A percentile compares a stretch with the other conserved stretches of the same genome.
phyloP scores from a whole-genome alignment of 2,888 invertebrate genomes.

The Eilema depressum region DNA sequence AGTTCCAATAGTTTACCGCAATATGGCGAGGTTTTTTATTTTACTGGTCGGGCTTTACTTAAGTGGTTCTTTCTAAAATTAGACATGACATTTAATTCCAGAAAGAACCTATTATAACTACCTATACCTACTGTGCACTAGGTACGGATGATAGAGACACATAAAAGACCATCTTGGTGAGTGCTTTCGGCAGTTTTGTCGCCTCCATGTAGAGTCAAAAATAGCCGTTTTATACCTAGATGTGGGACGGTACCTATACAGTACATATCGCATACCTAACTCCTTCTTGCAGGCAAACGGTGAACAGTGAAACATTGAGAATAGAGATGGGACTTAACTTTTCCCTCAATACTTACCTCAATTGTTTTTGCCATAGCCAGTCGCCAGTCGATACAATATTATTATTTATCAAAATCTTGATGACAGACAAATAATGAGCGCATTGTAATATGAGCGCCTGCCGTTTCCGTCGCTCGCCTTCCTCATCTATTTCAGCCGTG shows the following conservation, averaged over 20 bases:
- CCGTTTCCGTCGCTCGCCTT: conserved; percentile 93
- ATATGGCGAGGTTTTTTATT: too few species aligned
- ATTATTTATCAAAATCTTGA: conserved; percentile 91
- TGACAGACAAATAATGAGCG: conserved; percentile 95
- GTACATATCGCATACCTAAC: background rate
- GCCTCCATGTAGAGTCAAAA: background rate
- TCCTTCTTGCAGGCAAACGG: too few species aligned
- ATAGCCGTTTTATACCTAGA: too few species aligned
- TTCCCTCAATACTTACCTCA: conserved; percentile 86
- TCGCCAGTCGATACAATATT: conserved; percentile 89
- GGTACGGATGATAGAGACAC: background rate
- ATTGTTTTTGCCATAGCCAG: conserved; percentile 98
- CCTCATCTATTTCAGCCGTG: conserved; percentile 83
- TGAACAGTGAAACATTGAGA: background rate
- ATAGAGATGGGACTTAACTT: background rate
- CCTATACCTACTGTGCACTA: background rate
- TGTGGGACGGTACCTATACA: too few species aligned
- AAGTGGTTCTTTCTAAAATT: too few species aligned
- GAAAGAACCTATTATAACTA: too few species aligned
- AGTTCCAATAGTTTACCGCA: too few species aligned
- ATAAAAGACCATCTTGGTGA: background rate
- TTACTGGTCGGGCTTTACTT: too few species aligned
- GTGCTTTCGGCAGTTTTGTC: background rate
- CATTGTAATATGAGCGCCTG: conserved; percentile 97
- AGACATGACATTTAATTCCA: too few species aligned